phyloP scores from a whole-genome alignment of 2,113 vertebrate genomes.

The Pteropus alecto region DNA sequence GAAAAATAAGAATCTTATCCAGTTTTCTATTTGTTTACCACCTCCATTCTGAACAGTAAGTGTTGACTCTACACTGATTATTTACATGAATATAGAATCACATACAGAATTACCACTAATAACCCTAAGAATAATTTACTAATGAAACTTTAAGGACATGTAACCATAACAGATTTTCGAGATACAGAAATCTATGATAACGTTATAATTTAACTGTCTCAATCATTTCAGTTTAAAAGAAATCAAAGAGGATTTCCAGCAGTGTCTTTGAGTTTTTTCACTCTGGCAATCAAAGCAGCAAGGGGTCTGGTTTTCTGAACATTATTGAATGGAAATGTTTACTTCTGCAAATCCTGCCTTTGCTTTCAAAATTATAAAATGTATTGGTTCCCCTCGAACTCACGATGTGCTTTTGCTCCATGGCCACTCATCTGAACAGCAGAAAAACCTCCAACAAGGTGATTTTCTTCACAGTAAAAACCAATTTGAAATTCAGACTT shows the following conservation, averaged over 20 bases:
- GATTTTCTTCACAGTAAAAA: not conserved
- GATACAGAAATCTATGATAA: not conserved
- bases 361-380: conserved; percentile 37
- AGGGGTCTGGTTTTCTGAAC: conserved; percentile 15
- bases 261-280: not conserved
- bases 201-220: conserved; percentile 21
- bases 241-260: conserved; percentile 40
- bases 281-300: conserved; percentile 3
- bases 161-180: not conserved
- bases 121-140: not conserved
- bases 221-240: not conserved
- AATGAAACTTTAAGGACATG: not conserved
- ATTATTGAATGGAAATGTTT: conserved; percentile 37
- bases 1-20: not conserved
- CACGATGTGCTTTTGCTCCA: not conserved
- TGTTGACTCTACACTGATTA: not conserved
- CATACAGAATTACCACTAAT: not conserved
- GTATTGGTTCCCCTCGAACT: not conserved
- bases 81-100: not conserved
- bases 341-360: conserved; percentile 32
- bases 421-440: not conserved
- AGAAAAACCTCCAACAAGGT: not conserved
- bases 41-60: not conserved
- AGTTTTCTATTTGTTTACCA: not conserved
- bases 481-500: not conserved